Evolutionary conservation across 2,888 invertebrate species (phyloP).

Genomic region (Myopa testacea): DNA sequence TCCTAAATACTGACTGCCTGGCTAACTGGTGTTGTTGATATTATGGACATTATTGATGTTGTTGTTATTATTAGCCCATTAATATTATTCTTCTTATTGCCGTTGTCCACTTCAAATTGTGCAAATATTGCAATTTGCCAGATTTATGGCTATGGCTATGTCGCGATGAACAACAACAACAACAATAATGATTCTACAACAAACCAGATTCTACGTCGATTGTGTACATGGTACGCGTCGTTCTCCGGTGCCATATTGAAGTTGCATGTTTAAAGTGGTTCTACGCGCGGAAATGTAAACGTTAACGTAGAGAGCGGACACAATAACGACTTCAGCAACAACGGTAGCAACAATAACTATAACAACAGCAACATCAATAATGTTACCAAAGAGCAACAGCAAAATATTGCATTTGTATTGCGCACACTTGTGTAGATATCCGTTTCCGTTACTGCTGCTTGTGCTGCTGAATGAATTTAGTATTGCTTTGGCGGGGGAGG

Average conservation of each 20-base stretch:
- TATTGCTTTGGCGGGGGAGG: background rate
- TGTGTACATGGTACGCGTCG: background rate
- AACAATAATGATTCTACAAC: background rate
- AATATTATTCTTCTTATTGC: constrained; percentile 18
- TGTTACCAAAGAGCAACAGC: constrained; percentile 33
- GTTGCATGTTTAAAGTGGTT: constrained; percentile 28
- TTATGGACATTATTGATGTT: background rate
- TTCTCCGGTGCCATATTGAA: constrained; percentile 19
- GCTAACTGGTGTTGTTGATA: no score
- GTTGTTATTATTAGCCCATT: constrained; percentile 23
- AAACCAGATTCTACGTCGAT: background rate
- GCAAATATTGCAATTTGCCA: constrained; percentile 40
- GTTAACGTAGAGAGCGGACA: background rate
- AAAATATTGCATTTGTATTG: constrained; percentile 38
- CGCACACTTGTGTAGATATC: constrained; percentile 24
- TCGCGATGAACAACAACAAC: background rate
- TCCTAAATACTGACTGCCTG: no score
- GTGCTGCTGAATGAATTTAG: background rate
- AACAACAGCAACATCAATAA: constrained; percentile 37
- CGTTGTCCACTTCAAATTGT: constrained; percentile 36
- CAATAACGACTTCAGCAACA: background rate
- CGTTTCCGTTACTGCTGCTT: background rate
- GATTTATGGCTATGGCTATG: constrained; percentile 23
- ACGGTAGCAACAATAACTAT: constrained; percentile 10
- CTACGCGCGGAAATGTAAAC: constrained; percentile 29